A percentile compares a stretch with the other conserved stretches of the same genome.
Conservation (phyloP, 2,113 vertebrate species). For the Prolemur simus region DNA sequence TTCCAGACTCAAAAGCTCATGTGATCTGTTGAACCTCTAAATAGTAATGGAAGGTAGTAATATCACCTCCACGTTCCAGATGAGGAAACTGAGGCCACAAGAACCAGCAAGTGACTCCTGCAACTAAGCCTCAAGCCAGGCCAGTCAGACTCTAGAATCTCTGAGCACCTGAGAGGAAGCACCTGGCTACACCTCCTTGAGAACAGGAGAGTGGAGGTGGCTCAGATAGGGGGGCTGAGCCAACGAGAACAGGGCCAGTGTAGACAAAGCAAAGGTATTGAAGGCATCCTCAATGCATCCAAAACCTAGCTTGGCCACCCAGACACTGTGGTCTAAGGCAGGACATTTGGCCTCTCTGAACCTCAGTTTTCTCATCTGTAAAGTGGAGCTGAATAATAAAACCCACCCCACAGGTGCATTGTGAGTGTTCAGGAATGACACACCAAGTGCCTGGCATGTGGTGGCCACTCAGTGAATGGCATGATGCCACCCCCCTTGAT, state of each 20-base stretch:
- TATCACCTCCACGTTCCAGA: neutral
- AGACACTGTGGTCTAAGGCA: neutral
- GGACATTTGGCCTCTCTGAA: neutral
- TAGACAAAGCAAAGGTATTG: neutral
- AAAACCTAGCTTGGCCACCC: neutral
- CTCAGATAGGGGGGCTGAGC: neutral
- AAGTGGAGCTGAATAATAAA: neutral
- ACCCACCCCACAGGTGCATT: neutral
- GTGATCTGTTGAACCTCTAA: neutral
- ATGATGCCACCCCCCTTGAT: neutral
- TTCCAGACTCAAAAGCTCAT: neutral
- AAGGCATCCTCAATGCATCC: neutral
- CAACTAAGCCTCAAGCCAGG: neutral
- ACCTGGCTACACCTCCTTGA: neutral
- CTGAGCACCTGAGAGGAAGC: neutral
- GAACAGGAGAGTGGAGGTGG: neutral
- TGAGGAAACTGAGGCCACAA: neutral
- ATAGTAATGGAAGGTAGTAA: neutral
- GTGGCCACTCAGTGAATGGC: neutral
- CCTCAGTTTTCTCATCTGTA: constrained; percentile 11
- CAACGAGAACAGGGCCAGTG: neutral
- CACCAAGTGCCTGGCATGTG: neutral
- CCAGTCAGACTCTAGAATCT: neutral
- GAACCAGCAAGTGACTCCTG: neutral
- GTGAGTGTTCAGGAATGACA: neutral